phyloP scores from a whole-genome alignment of 2,113 vertebrate species.

The Callospermophilus lateralis region DNA sequence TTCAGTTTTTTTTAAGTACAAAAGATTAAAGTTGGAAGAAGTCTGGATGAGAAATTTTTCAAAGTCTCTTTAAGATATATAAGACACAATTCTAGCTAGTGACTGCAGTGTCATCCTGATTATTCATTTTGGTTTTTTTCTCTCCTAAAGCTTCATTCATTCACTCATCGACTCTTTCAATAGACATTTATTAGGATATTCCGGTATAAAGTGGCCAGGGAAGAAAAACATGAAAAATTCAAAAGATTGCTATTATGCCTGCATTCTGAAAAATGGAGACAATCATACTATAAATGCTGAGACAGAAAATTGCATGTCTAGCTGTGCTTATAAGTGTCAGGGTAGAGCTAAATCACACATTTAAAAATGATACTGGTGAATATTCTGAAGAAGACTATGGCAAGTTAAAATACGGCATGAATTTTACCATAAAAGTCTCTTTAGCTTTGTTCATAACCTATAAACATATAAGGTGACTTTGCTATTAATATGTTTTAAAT shows the following conservation, averaged over 20 bases:
- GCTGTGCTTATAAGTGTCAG: background rate
- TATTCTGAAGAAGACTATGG: background rate
- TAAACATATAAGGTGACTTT: background rate
- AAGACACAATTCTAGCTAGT: background rate
- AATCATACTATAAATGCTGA: background rate
- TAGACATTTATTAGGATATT: background rate
- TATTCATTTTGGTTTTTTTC: background rate
- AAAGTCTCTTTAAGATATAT: background rate
- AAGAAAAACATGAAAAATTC: conserved; percentile 10
- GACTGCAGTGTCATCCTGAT: background rate
- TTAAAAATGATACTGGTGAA: background rate
- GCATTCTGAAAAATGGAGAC: background rate
- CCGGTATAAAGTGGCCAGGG: background rate
- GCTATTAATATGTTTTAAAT: background rate
- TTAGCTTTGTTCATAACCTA: background rate
- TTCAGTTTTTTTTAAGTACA: background rate
- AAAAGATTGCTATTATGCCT: background rate
- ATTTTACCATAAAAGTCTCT: background rate
- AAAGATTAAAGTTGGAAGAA: background rate
- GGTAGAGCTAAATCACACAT: background rate
- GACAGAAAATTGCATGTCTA: background rate
- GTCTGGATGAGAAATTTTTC: background rate
- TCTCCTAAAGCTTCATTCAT: background rate
- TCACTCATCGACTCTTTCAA: background rate
- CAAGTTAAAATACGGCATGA: background rate